Evolutionary conservation across 2,797 vertebrate genomes (phyloP), one percentile per base, ranked within the genome.

Genomic region (Melanotaenia boesemani): DNA sequence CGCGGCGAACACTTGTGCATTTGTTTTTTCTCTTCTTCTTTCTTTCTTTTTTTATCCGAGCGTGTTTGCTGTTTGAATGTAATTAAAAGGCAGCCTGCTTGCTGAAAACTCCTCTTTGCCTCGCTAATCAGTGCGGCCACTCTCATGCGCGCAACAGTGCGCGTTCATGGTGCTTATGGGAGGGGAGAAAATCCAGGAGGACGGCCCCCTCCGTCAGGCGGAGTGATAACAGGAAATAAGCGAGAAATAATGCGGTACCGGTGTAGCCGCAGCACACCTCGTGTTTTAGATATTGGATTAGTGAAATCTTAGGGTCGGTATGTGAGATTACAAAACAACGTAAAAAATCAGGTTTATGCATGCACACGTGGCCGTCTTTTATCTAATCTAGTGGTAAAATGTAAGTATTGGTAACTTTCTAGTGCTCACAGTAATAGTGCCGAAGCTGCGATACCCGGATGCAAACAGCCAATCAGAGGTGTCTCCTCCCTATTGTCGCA

Each of bases 41-140:
- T 30, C 30, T 30, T 30, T 30, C 30, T 73, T 46, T 20, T 32
- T 61, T 18, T 16, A 76, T 83, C 79, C 77, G 77, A 76, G 65
- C 34, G 67, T 67, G 50, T 70, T 72, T 61, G 71, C 67, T 61
- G 61, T 72, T 71, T 68, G 55, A 28, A 54, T 68, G 85, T 32
- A 37, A 83, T 85, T 82, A 79, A 70, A 56, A 61, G 8, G 76
- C 78, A 32, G 79, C 67, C 87, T 78, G 76, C 75, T 86, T 81
- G 70, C 71, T 68, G 74, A 68, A 87, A 91, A 88, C 85, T 88
- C 79, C 66, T 70, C 86, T 88, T 61, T 16, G 74, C 74, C 32
- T 56, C 41, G 82, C 83, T 95, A 94, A 95, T 94, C 94, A 94
- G 89, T 92, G 93, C 92, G 77, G 82, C 90, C 84, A 63, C 92